Evolutionary conservation across 2,113 vertebrate species (phyloP).

Genomic region (Gopherus evgoodei): DNA sequence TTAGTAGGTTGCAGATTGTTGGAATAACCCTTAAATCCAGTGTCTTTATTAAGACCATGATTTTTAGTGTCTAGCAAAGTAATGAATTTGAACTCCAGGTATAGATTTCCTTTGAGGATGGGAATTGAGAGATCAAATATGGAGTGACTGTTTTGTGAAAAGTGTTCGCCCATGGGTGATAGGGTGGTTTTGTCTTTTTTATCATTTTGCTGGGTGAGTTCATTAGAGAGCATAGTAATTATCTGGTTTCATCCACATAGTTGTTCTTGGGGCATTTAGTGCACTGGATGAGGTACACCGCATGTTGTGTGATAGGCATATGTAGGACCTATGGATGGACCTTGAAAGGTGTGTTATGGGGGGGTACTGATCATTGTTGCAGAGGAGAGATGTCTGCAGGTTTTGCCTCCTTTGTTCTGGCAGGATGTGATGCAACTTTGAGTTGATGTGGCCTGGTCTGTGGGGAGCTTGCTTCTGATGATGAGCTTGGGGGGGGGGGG

Average conservation of each 20-base stretch:
- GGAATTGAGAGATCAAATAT: neutral
- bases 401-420: neutral
- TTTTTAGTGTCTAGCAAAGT: neutral
- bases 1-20: neutral
- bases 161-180: neutral
- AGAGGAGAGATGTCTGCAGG: neutral
- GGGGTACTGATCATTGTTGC: neutral
- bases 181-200: neutral
- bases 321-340: neutral
- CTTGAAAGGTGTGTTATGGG: neutral
- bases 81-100: neutral
- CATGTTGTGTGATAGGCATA: neutral
- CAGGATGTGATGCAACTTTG: neutral
- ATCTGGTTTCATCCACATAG: neutral
- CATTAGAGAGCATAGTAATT: neutral
- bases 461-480: neutral
- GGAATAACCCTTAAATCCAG: neutral
- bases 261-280: neutral
- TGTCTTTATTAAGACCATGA: neutral
- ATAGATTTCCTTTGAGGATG: neutral
- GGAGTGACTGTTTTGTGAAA: neutral
- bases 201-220: neutral
- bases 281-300: neutral
- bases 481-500: neutral
- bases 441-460: neutral